Conservation (phyloP, 2,888 invertebrate species). For the Ariolimax columbianus region DNA sequence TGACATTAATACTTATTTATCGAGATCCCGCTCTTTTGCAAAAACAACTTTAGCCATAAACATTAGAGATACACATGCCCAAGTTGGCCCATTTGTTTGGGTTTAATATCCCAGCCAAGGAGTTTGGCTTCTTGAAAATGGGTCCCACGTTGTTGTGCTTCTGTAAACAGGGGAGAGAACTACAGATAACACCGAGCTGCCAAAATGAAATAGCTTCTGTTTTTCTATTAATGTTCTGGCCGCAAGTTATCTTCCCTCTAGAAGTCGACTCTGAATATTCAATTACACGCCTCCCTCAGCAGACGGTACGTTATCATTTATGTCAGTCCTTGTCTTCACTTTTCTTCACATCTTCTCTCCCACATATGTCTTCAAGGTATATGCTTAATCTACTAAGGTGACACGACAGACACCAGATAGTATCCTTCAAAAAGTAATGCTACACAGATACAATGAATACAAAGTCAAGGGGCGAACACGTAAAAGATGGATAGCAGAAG, state of each 20-base stretch:
- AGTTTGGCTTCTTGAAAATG: neutral
- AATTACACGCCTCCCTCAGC: neutral
- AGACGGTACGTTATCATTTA: neutral
- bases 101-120: neutral
- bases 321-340: neutral
- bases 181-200: neutral
- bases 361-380: too few relatives aligned
- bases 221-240: neutral
- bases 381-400: too few relatives aligned
- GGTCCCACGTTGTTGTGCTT: neutral
- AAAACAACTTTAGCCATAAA: neutral
- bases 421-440: too few relatives aligned
- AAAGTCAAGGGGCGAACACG: too few relatives aligned
- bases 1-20: neutral
- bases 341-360: neutral
- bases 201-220: conserved; percentile 14
- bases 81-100: neutral
- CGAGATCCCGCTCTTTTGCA: neutral
- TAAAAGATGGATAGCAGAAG: too few relatives aligned
- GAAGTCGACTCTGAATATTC: conserved; percentile 9
- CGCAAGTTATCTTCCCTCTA: neutral
- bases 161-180: neutral
- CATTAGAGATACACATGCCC: neutral
- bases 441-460: too few relatives aligned
- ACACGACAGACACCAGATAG: too few relatives aligned